These are phyloP conservation scores for Bugula neritina DNA, from an alignment of 2,888 invertebrate species.

Conservation along the genomic window DNA sequence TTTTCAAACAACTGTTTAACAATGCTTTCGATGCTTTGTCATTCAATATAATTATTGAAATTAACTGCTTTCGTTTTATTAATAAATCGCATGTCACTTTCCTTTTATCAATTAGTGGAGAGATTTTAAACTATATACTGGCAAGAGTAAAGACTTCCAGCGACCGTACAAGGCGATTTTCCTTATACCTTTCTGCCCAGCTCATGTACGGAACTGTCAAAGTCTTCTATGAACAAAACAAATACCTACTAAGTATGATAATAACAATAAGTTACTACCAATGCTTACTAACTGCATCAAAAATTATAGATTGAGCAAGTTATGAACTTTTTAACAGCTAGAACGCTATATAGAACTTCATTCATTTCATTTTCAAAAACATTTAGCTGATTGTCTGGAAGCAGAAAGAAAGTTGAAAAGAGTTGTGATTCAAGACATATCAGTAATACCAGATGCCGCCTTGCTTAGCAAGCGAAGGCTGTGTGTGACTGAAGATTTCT, in stretches of 20 bases:
- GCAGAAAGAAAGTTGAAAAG: conserved; percentile 17
- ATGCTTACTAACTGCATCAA: too few species aligned
- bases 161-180: conserved; percentile 32
- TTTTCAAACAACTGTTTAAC: too few species aligned
- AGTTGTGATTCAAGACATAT: background rate
- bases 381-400: conserved; percentile 18
- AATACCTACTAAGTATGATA: conserved; percentile 37
- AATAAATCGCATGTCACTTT: too few species aligned
- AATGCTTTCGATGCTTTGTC: too few species aligned
- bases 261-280: too few species aligned
- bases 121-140: conserved; percentile 4
- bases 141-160: background rate
- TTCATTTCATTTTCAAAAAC: too few species aligned
- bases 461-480: background rate
- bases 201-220: conserved; percentile 39
- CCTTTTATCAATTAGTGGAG: background rate
- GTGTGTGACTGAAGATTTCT: background rate
- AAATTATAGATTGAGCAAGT: too few species aligned
- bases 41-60: too few species aligned
- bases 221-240: conserved; percentile 35
- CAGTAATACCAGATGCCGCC: background rate
- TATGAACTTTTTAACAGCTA: too few species aligned
- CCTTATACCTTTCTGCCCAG: conserved; percentile 39
- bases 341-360: too few species aligned
- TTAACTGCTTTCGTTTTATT: too few species aligned